These are phyloP conservation scores for Siphonodentalium dalli DNA, from an alignment of 2,888 invertebrate species.

Conservation along the genomic window DNA sequence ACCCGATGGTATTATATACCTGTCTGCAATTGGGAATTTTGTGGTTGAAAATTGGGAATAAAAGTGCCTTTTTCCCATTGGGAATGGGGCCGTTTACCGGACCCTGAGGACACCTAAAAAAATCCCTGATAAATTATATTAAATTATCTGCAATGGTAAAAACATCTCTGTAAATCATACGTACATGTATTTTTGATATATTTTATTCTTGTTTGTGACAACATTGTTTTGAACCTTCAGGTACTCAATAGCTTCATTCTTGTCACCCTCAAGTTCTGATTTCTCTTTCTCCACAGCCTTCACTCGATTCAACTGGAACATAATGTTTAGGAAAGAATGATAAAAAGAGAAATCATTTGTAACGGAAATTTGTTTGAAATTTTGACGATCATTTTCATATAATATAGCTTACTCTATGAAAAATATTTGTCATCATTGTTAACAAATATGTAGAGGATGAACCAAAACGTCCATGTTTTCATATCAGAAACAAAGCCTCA, in stretches of 20 bases:
- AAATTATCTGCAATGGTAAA: background rate
- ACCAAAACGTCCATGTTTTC: too few species aligned
- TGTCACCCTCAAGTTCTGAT: slow-evolving; percentile 65
- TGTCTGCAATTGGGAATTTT: too few species aligned
- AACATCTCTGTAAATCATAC: slow-evolving; percentile 24
- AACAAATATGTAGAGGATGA: too few species aligned
- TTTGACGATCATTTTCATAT: too few species aligned
- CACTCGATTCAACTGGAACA: slow-evolving; percentile 75
- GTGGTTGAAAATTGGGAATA: too few species aligned
- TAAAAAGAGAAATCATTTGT: background rate
- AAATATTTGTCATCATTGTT: too few species aligned
- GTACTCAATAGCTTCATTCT: slow-evolving; percentile 70
- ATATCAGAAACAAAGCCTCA: background rate
- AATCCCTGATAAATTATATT: background rate
- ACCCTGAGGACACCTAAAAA: too few species aligned
- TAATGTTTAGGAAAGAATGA: slow-evolving; percentile 2
- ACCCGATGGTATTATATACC: too few species aligned
- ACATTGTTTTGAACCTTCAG: slow-evolving; percentile 82
- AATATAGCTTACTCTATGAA: too few species aligned
- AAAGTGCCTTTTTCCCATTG: too few species aligned
- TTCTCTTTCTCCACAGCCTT: slow-evolving; percentile 71
- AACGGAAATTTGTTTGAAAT: too few species aligned
- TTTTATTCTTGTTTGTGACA: slow-evolving; percentile 74
- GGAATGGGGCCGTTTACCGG: too few species aligned
- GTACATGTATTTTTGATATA: slow-evolving; percentile 71